Evolutionary conservation across 2,797 vertebrate genomes (phyloP).

Genomic region (Dicrostonyx torquatus): DNA sequence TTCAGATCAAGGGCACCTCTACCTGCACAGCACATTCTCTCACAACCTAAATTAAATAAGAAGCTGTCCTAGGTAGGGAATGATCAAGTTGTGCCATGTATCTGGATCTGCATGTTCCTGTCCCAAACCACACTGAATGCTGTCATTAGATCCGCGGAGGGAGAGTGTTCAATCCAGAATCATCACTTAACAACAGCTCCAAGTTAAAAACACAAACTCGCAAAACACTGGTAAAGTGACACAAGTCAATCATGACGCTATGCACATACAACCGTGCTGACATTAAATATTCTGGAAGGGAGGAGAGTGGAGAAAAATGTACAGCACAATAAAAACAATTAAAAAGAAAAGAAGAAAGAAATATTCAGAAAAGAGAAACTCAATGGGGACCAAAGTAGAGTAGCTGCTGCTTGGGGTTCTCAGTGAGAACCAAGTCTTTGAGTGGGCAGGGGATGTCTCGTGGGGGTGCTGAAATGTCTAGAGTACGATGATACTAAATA

Average conservation of each 20-base stretch:
- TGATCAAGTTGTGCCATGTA: background rate
- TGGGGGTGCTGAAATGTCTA: background rate
- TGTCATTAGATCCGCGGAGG: background rate
- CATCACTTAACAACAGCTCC: background rate
- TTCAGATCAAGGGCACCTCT: slow-evolving; percentile 10
- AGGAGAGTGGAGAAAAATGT: too few relatives aligned
- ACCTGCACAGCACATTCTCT: background rate
- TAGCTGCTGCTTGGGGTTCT: background rate
- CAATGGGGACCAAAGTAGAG: background rate
- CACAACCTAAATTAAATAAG: background rate
- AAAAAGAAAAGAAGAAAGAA: too few relatives aligned
- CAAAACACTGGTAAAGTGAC: background rate
- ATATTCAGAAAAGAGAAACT: background rate
- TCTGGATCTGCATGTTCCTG: background rate
- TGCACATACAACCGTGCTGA: background rate
- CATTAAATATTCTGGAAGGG: background rate
- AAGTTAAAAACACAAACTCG: background rate
- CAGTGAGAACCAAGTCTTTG: background rate
- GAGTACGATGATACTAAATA: background rate
- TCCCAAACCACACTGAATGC: background rate
- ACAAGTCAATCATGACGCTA: background rate
- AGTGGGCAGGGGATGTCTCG: background rate
- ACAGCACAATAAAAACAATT: too few relatives aligned
- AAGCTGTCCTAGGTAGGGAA: background rate
- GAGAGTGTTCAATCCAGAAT: background rate